phyloP scores from a whole-genome alignment of 2,888 invertebrate species.

The Pyrrhosoma nymphula region DNA sequence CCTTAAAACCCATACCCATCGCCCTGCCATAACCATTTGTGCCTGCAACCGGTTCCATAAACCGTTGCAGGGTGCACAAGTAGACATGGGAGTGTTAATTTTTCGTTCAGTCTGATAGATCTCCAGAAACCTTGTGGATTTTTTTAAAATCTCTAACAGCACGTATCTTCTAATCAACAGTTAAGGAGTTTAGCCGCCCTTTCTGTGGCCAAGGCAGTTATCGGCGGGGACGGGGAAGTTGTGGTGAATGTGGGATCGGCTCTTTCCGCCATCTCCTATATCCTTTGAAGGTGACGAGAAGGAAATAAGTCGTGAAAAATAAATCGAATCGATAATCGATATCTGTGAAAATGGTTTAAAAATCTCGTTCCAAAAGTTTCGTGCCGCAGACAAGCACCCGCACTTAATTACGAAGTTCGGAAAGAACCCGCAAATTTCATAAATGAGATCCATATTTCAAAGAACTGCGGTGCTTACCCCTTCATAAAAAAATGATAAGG shows the following conservation, averaged over 20 bases:
- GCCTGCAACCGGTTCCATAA: too few relatives aligned
- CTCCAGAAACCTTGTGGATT: too few relatives aligned
- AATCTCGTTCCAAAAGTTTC: not conserved
- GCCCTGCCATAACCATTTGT: too few relatives aligned
- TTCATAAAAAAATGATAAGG: not conserved
- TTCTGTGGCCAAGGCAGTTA: not conserved
- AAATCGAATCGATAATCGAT: not conserved
- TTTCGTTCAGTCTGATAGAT: too few relatives aligned
- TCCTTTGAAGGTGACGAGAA: not conserved
- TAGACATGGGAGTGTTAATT: too few relatives aligned
- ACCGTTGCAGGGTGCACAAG: too few relatives aligned
- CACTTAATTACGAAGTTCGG: not conserved
- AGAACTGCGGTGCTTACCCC: not conserved
- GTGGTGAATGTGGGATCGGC: not conserved
- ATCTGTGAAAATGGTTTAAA: not conserved
- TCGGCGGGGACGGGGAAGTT: not conserved
- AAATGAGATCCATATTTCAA: not conserved
- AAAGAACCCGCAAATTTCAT: not conserved
- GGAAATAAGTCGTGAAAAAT: constrained; percentile 4
- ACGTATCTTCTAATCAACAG: not conserved
- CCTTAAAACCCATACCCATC: too few relatives aligned
- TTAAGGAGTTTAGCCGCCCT: not conserved
- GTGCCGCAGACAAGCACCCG: not conserved
- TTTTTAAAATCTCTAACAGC: too few relatives aligned
- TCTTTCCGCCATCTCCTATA: not conserved